These are phyloP conservation scores for Pseudochromis fuscus DNA, from an alignment of 2,797 vertebrate species.

Conservation along the genomic window DNA sequence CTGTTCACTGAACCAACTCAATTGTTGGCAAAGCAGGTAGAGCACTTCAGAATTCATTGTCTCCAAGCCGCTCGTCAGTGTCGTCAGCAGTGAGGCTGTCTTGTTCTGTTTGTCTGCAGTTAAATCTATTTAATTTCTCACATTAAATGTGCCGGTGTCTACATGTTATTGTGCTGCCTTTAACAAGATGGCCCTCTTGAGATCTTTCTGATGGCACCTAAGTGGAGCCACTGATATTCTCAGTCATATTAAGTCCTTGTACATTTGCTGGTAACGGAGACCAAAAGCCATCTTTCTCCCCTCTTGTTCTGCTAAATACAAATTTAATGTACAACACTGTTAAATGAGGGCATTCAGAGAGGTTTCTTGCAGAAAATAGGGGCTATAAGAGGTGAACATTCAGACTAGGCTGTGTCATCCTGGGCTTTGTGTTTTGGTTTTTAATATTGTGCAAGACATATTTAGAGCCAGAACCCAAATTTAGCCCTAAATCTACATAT, in stretches of 20 bases:
- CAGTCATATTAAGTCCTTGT: constrained; percentile 12
- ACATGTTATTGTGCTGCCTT: constrained; percentile 32
- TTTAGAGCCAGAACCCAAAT: constrained; percentile 55
- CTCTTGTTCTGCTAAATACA: not conserved
- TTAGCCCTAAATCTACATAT: constrained; percentile 65
- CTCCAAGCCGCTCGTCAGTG: constrained; percentile 33
- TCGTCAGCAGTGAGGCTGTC: constrained; percentile 19
- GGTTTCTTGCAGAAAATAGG: constrained; percentile 9
- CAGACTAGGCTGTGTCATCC: constrained; percentile 23
- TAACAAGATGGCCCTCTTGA: constrained; percentile 45
- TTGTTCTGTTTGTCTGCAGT: constrained; percentile 31
- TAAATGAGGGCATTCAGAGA: not conserved
- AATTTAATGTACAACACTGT: not conserved
- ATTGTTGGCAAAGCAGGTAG: constrained; percentile 66
- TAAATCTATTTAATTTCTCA: constrained; percentile 53
- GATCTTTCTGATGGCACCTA: constrained; percentile 36
- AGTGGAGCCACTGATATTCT: constrained; percentile 21
- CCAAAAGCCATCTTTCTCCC: not conserved
- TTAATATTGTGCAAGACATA: constrained; percentile 48
- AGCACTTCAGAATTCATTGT: constrained; percentile 48
- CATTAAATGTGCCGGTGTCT: constrained; percentile 35
- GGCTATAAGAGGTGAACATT: constrained; percentile 33
- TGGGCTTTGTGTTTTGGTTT: constrained; percentile 39
- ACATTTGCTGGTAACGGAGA: not conserved
- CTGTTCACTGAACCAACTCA: constrained; percentile 51